phyloP scores from a whole-genome alignment of 2,888 invertebrate genomes.

The Tromatobia lineatoria region DNA sequence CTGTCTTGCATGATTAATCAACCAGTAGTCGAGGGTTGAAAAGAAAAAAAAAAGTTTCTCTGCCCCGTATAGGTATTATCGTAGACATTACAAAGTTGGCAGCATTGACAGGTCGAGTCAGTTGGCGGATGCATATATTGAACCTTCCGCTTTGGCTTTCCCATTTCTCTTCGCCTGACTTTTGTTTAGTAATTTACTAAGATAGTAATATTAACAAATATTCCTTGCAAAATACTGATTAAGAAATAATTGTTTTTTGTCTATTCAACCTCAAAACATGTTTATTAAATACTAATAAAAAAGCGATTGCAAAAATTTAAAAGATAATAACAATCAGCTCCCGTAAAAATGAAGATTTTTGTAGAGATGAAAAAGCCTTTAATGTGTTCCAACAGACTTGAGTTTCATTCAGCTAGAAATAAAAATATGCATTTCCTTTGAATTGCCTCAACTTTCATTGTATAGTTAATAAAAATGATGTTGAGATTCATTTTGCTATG shows the following conservation, averaged over 20 bases:
- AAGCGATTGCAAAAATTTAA: too few species aligned
- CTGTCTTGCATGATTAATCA: background rate
- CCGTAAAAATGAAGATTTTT: too few species aligned
- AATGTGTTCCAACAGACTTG: too few species aligned
- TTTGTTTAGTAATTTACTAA: background rate
- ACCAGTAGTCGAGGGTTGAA: background rate
- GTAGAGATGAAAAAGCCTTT: too few species aligned
- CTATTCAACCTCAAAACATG: too few species aligned
- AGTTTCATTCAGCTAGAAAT: too few species aligned
- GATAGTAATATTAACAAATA: too few species aligned
- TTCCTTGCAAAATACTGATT: too few species aligned
- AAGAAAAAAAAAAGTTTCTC: background rate
- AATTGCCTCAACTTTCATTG: background rate
- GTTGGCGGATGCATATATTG: background rate
- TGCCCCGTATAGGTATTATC: background rate
- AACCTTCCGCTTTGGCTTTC: background rate
- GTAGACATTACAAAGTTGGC: background rate
- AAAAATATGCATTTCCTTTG: background rate
- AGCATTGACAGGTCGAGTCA: background rate
- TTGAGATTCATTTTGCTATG: background rate
- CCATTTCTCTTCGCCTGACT: background rate
- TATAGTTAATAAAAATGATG: background rate
- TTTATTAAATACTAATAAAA: too few species aligned
- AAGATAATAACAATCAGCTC: too few species aligned
- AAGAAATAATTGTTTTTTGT: too few species aligned